Evolutionary conservation across 2,888 invertebrate genomes (phyloP).

Genomic region (Theretra japonica): DNA sequence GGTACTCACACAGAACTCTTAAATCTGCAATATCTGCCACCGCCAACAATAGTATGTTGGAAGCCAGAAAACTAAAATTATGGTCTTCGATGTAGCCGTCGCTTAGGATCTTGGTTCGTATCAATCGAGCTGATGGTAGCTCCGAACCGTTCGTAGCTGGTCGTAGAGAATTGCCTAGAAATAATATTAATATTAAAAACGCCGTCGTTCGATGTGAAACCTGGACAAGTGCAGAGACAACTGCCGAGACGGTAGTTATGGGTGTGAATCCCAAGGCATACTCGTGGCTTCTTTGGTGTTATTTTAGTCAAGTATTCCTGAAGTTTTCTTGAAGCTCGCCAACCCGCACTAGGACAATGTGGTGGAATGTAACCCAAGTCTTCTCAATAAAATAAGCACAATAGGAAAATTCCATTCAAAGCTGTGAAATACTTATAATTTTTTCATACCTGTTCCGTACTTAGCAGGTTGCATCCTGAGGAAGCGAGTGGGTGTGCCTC

Average conservation of each 20-base stretch:
- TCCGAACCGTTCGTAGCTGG: slow-evolving; percentile 17
- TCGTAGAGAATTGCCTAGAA: neutral
- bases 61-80: neutral
- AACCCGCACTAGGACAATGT: too few species aligned
- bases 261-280: too few species aligned
- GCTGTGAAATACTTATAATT: neutral
- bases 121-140: slow-evolving; percentile 34
- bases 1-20: neutral
- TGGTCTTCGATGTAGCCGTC: slow-evolving; percentile 12
- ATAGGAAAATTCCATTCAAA: too few species aligned
- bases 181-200: neutral
- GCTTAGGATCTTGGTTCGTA: slow-evolving; percentile 24
- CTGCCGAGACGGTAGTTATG: too few species aligned
- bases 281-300: too few species aligned
- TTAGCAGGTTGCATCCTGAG: slow-evolving; percentile 14
- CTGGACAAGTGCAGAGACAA: too few species aligned
- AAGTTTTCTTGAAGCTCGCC: too few species aligned
- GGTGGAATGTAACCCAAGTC: too few species aligned
- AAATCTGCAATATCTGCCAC: slow-evolving; percentile 2
- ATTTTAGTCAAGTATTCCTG: too few species aligned
- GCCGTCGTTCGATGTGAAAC: too few species aligned
- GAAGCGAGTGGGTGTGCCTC: neutral
- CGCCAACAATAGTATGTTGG: neutral
- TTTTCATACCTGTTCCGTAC: neutral
- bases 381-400: too few species aligned